These are phyloP conservation scores for Paedocypris micromegethes DNA, from an alignment of 2,797 vertebrate genomes.

Conservation along the genomic window DNA sequence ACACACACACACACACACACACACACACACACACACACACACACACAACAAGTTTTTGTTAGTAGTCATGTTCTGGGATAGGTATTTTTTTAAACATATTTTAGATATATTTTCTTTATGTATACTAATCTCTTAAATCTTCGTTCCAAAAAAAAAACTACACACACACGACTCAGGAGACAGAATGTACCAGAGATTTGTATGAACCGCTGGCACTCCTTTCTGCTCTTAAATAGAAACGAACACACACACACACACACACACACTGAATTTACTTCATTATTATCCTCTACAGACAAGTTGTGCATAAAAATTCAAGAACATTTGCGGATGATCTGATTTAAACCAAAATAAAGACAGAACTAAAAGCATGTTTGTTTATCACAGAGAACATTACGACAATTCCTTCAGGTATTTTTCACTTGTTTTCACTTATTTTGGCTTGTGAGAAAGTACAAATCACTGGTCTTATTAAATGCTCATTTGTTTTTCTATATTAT, in stretches of 20 bases:
- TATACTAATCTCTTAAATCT: too few species aligned
- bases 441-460: slow-evolving; percentile 59
- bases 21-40: slow-evolving; percentile 1
- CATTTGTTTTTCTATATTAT: slow-evolving; percentile 58
- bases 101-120: too few species aligned
- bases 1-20: neutral
- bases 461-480: slow-evolving; percentile 67
- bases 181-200: slow-evolving; percentile 8
- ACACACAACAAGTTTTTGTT: too few species aligned
- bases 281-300: slow-evolving; percentile 25
- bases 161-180: neutral
- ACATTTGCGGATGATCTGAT: slow-evolving; percentile 26
- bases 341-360: slow-evolving; percentile 60
- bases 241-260: neutral
- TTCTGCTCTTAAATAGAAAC: neutral
- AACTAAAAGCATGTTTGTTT: slow-evolving; percentile 63
- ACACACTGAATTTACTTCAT: slow-evolving; percentile 1
- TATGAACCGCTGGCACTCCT: neutral
- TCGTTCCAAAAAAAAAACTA: too few species aligned
- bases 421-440: slow-evolving; percentile 59
- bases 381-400: slow-evolving; percentile 61
- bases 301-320: slow-evolving; percentile 48
- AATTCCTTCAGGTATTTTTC: slow-evolving; percentile 60
- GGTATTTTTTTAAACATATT: too few species aligned
- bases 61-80: too few species aligned